A percentile compares a stretch with the other conserved stretches of the same genome.
phyloP scores from a whole-genome alignment of 2,113 vertebrate genomes.

The Rynchops niger region DNA sequence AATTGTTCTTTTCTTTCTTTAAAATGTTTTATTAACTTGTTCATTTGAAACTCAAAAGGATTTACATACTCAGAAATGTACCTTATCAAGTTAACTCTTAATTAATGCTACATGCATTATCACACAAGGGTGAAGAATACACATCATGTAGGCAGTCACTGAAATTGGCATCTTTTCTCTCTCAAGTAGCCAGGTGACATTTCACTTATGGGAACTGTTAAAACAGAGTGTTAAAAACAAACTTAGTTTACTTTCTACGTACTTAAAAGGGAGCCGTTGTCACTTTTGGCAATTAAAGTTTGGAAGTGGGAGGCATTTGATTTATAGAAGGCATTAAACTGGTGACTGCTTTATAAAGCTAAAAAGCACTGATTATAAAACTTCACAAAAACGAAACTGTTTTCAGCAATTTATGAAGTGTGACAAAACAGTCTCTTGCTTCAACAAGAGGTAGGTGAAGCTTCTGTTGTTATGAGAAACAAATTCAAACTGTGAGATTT shows the following conservation, averaged over 20 bases:
- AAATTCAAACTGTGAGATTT: background rate
- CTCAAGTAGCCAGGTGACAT: background rate
- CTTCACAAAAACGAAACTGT: background rate
- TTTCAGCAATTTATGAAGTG: slow-evolving; percentile 1
- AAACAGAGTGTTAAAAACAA: background rate
- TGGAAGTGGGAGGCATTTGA: background rate
- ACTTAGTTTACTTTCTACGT: background rate
- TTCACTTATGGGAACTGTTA: background rate
- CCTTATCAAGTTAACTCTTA: background rate
- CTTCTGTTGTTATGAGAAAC: background rate
- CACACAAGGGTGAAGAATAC: background rate
- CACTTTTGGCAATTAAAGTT: background rate
- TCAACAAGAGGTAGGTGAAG: background rate
- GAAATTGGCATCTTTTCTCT: background rate
- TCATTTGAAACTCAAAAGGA: background rate
- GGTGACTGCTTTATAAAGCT: background rate
- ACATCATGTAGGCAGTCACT: background rate
- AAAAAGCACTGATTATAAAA: background rate
- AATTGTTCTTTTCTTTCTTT: background rate
- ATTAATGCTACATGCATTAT: background rate
- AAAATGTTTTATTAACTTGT: background rate
- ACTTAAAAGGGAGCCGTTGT: background rate
- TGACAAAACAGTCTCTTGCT: background rate
- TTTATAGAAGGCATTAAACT: background rate
- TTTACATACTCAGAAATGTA: background rate